Conservation (phyloP, 2,797 vertebrate species). For the Liasis olivaceus region DNA sequence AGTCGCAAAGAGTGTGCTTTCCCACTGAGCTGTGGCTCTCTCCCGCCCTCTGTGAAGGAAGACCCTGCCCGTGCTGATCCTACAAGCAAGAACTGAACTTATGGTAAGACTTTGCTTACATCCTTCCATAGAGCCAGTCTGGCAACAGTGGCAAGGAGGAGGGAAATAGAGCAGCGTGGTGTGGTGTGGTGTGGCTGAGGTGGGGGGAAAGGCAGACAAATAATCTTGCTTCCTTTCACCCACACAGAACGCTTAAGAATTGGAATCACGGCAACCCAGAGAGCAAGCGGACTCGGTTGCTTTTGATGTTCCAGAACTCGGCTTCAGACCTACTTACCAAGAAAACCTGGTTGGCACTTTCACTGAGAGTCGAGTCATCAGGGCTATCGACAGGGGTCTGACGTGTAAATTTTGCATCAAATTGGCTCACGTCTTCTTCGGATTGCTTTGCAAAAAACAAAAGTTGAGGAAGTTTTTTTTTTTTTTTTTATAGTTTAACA, state of each 20-base stretch:
- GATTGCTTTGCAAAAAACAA: constrained; percentile 87
- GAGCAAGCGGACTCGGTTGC: neutral
- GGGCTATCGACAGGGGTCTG: constrained; percentile 99
- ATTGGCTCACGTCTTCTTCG: constrained; percentile 99
- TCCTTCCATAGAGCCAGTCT: neutral
- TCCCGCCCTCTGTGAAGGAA: neutral
- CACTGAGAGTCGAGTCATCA: constrained; percentile 98
- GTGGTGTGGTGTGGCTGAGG: neutral
- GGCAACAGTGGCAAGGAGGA: neutral
- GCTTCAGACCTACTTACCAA: constrained; percentile 81
- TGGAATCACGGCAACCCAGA: neutral
- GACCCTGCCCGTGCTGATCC: neutral
- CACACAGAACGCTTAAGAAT: neutral
- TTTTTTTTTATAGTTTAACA: constrained; percentile 19
- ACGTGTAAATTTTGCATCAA: constrained; percentile 99
- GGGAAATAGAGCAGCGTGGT: neutral
- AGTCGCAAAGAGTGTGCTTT: neutral
- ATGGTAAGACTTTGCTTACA: no score
- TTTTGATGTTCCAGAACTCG: neutral
- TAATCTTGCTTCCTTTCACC: neutral
- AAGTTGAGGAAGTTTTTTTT: neutral
- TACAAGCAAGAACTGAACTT: neutral
- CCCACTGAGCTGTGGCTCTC: neutral
- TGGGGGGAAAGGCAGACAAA: neutral
- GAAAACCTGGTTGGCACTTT: constrained; percentile 99